phyloP scores from a whole-genome alignment of 2,888 invertebrate species.

The Sturmia bella region DNA sequence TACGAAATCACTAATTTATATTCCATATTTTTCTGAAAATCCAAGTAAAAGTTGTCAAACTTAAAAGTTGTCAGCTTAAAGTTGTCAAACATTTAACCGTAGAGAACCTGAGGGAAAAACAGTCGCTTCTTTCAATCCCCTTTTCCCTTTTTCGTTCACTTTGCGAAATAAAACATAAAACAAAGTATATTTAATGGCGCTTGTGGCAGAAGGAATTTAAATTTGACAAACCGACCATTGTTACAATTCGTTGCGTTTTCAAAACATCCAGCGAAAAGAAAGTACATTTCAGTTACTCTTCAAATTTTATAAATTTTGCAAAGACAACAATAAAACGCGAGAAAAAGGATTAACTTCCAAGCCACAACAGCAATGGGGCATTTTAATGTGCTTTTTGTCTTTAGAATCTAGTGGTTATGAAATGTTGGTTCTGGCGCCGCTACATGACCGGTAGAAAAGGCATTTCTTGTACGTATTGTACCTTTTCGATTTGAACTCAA shows the following conservation, averaged over 20 bases:
- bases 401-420: conserved; percentile 6
- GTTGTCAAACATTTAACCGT: neutral
- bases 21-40: too few relatives aligned
- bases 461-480: conserved; percentile 1
- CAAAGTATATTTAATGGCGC: conserved; percentile 45
- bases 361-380: conserved; percentile 3
- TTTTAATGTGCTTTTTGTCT: conserved; percentile 3
- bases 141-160: neutral
- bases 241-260: conserved; percentile 57
- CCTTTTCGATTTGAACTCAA: conserved; percentile 6
- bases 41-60: too few relatives aligned
- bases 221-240: conserved; percentile 60
- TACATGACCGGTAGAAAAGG: conserved; percentile 16
- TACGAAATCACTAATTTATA: too few relatives aligned
- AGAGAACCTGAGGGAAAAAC: neutral
- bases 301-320: neutral
- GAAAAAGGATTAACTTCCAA: neutral
- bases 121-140: neutral
- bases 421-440: conserved; percentile 34
- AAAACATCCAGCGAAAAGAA: conserved; percentile 5
- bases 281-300: conserved; percentile 36
- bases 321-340: neutral
- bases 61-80: too few relatives aligned
- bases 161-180: conserved; percentile 18
- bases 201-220: conserved; percentile 53